Conservation (phyloP, 2,113 vertebrate genomes). For the Lagopus muta region DNA sequence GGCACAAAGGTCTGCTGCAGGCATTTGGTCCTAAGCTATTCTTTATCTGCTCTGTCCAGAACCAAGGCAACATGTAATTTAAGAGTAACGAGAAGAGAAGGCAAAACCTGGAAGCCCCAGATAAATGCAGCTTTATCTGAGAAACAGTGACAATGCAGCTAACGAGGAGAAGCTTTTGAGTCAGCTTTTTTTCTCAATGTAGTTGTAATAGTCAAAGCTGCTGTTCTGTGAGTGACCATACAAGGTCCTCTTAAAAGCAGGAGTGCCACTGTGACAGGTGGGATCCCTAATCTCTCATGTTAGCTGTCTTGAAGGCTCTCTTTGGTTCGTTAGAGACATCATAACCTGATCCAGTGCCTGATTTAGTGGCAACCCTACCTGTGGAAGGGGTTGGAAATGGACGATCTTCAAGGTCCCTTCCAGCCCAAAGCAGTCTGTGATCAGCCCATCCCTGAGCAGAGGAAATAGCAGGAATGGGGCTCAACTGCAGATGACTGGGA, state of each 20-base stretch:
- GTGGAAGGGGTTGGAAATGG: no score
- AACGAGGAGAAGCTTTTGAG: neutral
- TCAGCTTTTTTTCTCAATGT: neutral
- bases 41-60: slow-evolving; percentile 49
- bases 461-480: neutral
- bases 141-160: neutral
- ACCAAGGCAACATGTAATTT: neutral
- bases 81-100: neutral
- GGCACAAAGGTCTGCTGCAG: rapidly evolving
- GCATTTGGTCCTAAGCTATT: neutral
- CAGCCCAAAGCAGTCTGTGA: no score
- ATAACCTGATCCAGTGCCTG: neutral
- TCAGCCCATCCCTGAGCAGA: neutral
- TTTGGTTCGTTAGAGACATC: neutral
- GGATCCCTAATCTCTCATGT: neutral
- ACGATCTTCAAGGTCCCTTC: no score
- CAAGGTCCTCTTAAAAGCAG: neutral
- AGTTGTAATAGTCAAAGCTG: neutral
- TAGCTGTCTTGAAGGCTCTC: neutral
- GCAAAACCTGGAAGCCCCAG: slow-evolving; percentile 29
- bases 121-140: slow-evolving; percentile 57
- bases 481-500: neutral
- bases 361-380: no score
- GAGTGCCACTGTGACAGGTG: neutral
- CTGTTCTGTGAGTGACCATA: neutral